A percentile compares a stretch with the other conserved stretches of the same genome.
Conservation (phyloP, 1,140 invertebrate genomes). For the Cephus cinctus region DNA sequence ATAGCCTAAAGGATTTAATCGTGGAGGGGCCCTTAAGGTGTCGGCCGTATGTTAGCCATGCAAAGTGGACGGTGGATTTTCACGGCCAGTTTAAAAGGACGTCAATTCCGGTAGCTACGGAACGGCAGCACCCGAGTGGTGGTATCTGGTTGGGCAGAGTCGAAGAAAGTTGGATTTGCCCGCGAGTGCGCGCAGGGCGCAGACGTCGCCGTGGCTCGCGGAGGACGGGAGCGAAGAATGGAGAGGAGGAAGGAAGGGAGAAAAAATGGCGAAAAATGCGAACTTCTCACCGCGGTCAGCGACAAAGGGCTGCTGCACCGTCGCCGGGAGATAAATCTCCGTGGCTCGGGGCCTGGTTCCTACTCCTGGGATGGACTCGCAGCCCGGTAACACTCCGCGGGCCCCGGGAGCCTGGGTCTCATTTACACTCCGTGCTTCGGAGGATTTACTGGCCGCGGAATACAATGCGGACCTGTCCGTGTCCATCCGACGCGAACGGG, state of each 20-base stretch:
- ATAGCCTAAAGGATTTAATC: slow-evolving; percentile 39
- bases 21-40: slow-evolving; percentile 51
- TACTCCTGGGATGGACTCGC: slow-evolving; percentile 25
- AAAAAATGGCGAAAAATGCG: slow-evolving; percentile 55
- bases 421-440: slow-evolving; percentile 49
- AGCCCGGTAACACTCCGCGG: slow-evolving; percentile 19
- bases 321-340: slow-evolving; percentile 49
- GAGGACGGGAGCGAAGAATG: not conserved
- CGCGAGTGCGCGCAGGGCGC: no score
- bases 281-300: slow-evolving; percentile 52
- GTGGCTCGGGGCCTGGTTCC: slow-evolving; percentile 15
- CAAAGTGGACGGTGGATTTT: slow-evolving; percentile 32
- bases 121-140: no score
- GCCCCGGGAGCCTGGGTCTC: slow-evolving; percentile 33
- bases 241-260: not conserved
- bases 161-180: no score
- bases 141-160: slow-evolving; percentile 5
- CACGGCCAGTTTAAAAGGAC: slow-evolving; percentile 19
- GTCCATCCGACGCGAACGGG: slow-evolving; percentile 49
- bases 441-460: slow-evolving; percentile 55
- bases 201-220: no score
- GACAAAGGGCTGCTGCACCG: slow-evolving; percentile 47
- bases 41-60: slow-evolving; percentile 49
- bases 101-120: slow-evolving; percentile 32
- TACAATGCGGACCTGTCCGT: slow-evolving; percentile 55